Base-by-base conservation (phyloP, 2,797 vertebrate genomes). In the Channa striata region DNA sequence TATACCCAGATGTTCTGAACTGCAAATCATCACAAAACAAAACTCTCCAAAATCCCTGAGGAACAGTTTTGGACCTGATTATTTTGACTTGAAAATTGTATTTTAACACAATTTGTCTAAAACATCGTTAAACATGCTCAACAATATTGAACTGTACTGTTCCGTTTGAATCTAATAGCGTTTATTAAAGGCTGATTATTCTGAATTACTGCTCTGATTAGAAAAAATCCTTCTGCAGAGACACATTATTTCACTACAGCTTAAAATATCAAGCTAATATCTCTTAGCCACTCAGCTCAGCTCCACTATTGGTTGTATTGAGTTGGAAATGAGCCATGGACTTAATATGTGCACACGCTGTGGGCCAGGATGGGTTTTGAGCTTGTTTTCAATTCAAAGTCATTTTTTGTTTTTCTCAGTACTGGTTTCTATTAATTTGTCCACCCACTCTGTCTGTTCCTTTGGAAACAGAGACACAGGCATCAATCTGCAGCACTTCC, bases 401-500 rank as follows among this genome's bases (percentile, higher is more conserved):
- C 1, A 0, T 37, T 62, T 72, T 72, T 44, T 30, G 25, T 58
- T 50, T 59, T 72, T 57, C 58, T 77, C 56, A 53, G 60, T 52
- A 68, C 59, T 80, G 65, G 71, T 85, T 84, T 88, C 74, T 85
- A 80, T 87, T 86, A 74, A 87, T 91, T 87, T 87, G 82, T 84
- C 75, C 78, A 71, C 72, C 71, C 68, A 70, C 79, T 85, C 76
- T 59, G 72, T 75, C 75, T 81, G 74, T 78, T 86, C 59, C 82
- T 89, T 80, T 82, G 61, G 87, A 84, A 87, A 88, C 77, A 30
- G 67, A 80, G 63, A 85, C 66, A 66, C 68, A 69, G 63, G 49
- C 80, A 89, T 89, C 81, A 81, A 82, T 84, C 86, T 74, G 77
- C 57, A 77, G 81, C 65, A 61, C 73, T 86, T 89, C 86, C 83